phyloP scores from a whole-genome alignment of 2,113 vertebrate genomes.

The Trochalopteron elliotii region DNA sequence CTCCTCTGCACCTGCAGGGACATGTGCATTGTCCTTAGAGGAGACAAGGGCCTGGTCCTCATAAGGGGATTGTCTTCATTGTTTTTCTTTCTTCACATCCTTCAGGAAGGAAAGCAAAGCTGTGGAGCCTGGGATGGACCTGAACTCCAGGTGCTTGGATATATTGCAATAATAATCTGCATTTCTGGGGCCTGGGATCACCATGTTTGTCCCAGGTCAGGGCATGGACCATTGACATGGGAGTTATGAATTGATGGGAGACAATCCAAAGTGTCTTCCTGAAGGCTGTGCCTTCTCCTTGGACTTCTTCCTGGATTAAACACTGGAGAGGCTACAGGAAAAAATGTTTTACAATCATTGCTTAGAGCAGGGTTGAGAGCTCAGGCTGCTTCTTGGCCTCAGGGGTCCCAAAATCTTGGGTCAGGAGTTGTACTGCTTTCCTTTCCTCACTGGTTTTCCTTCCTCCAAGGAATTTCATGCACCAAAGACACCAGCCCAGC shows the following conservation, averaged over 20 bases:
- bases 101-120: background rate
- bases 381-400: background rate
- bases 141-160: background rate
- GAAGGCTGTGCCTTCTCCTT: background rate
- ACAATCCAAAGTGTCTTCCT: background rate
- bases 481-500: background rate
- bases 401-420: background rate
- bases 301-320: background rate
- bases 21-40: background rate
- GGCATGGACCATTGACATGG: background rate
- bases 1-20: background rate
- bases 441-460: background rate
- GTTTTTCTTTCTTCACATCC: background rate
- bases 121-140: background rate
- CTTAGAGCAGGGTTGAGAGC: background rate
- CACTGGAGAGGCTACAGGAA: background rate
- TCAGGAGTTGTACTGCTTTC: background rate
- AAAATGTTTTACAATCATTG: background rate
- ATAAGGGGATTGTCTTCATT: background rate
- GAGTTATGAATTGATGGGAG: fast-evolving
- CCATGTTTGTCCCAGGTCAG: background rate
- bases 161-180: background rate
- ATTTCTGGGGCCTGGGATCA: background rate
- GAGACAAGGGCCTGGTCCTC: background rate
- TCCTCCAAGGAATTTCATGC: fast-evolving